These are phyloP conservation scores for Dione juno DNA, from an alignment of 2,888 invertebrate species.

Conservation along the genomic window DNA sequence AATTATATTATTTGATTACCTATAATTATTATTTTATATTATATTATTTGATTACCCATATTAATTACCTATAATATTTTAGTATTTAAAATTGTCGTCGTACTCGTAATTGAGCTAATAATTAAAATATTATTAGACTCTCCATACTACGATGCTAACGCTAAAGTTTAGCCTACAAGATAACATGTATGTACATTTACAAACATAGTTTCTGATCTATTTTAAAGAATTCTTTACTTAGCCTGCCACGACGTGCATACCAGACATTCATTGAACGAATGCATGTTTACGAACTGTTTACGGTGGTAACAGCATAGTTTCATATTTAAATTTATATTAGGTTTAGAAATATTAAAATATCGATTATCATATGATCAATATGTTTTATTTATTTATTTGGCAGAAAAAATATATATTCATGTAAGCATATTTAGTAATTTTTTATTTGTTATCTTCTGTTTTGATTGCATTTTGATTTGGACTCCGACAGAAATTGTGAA, in stretches of 20 bases:
- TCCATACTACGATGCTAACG: not conserved
- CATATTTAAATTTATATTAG: not conserved
- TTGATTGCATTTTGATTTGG: too few relatives aligned
- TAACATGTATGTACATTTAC: conserved; percentile 2
- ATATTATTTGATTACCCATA: too few relatives aligned
- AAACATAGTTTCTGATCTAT: conserved; percentile 31
- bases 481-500: too few relatives aligned
- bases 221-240: conserved; percentile 41
- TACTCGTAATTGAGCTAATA: not conserved
- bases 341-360: not conserved
- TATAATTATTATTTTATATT: too few relatives aligned
- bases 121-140: too few relatives aligned
- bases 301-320: conserved; percentile 1
- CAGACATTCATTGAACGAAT: conserved; percentile 39
- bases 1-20: too few relatives aligned
- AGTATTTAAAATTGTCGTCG: not conserved
- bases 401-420: too few relatives aligned
- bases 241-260: conserved; percentile 37
- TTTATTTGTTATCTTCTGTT: too few relatives aligned
- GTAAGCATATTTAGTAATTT: too few relatives aligned
- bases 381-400: too few relatives aligned
- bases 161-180: not conserved
- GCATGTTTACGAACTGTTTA: conserved; percentile 40
- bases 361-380: not conserved
- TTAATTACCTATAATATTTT: not conserved